Percentiles rank a stretch among this genome's conserved stretches.
phyloP scores from a whole-genome alignment of 2,113 vertebrate genomes.

The Junco hyemalis region DNA sequence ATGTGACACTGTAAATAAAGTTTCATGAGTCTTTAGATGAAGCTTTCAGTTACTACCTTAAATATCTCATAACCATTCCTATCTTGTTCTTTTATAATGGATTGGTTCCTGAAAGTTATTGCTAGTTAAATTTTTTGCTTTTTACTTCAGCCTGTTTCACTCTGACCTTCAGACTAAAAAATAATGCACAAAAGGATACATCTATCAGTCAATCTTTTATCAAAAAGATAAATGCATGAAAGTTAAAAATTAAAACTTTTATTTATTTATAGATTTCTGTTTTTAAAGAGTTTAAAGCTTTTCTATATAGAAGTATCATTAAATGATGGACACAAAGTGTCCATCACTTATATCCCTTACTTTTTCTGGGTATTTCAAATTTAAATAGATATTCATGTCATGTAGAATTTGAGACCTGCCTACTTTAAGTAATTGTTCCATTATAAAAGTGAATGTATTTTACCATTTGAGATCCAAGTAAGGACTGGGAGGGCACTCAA shows the following conservation, averaged over 20 bases:
- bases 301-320: neutral
- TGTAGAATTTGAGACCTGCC: neutral
- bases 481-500: neutral
- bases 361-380: neutral
- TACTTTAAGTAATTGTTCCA: neutral
- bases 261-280: neutral
- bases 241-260: neutral
- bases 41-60: neutral
- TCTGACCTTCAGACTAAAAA: neutral
- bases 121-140: neutral
- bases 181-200: neutral
- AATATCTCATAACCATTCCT: neutral
- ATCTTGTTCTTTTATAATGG: neutral
- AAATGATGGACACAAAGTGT: neutral
- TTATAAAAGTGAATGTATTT: neutral
- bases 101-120: neutral
- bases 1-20: neutral
- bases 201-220: neutral
- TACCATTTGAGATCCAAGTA: neutral
- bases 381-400: neutral
- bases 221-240: neutral
- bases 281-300: neutral
- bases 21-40: neutral
- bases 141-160: neutral
- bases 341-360: neutral